phyloP scores from a whole-genome alignment of 2,888 invertebrate genomes.

The Cerastis leucographa region DNA sequence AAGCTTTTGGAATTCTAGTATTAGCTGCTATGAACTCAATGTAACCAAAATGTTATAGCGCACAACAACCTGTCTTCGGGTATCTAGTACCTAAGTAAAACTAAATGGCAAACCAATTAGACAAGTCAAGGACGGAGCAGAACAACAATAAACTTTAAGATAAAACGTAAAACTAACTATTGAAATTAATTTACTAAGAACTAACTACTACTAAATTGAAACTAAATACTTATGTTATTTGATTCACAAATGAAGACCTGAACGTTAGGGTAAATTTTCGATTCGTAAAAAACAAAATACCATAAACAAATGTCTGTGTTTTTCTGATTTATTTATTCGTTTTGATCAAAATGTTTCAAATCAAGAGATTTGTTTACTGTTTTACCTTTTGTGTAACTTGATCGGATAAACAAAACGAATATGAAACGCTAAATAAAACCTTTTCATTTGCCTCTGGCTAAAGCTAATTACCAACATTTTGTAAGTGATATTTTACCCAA shows the following conservation, averaged over 20 bases:
- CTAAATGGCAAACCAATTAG: constrained; percentile 10
- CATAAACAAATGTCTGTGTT: neutral
- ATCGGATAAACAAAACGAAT: constrained; percentile 24
- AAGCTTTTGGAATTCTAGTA: neutral
- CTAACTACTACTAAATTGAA: constrained; percentile 4
- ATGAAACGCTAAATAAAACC: constrained; percentile 24
- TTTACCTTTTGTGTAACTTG: constrained; percentile 19
- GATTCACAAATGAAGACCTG: neutral
- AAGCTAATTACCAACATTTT: constrained; percentile 12
- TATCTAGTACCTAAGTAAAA: neutral
- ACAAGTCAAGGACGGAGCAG: neutral
- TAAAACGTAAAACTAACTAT: neutral
- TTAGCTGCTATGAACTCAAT: constrained; percentile 5
- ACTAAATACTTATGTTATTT: neutral
- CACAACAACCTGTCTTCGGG: neutral
- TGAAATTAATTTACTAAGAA: constrained; percentile 1
- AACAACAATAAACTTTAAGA: constrained; percentile 1
- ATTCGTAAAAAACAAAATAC: neutral
- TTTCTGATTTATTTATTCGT: neutral
- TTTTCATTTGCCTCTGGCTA: constrained; percentile 10
- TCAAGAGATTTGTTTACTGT: constrained; percentile 13
- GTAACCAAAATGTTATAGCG: neutral
- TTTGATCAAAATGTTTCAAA: constrained; percentile 22
- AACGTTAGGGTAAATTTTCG: neutral
- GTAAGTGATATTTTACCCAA: neutral